Evolutionary conservation across 2,888 invertebrate genomes (phyloP), one percentile per base, ranked within the genome.

Genomic region (Aspidiotus rigidus): DNA sequence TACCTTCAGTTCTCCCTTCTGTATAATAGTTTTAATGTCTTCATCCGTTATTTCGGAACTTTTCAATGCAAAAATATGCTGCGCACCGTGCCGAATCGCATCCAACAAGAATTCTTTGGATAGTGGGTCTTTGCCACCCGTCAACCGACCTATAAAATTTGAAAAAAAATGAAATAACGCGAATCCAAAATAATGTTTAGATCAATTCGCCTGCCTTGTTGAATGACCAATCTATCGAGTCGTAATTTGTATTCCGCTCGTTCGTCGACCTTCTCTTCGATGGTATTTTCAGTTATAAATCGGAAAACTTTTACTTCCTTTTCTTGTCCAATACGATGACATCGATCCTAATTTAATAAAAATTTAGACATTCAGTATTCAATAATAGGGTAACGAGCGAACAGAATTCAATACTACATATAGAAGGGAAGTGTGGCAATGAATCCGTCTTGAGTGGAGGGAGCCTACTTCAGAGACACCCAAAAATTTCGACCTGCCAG

Each of bases 81-180:
- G 95, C 28, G 98, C 98, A n/a, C 98, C 99, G 76, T 98, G 97
- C 69, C 99, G 83, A 78, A 99, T 99, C 88, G 99, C 99, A 76
- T 90, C 93, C 72, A 99, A 81, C 92, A 99, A 97, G 79, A 99
- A 98, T 75, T 98, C 98, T 77, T 99, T 99, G 77, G 95, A 95
- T 42, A 99, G 80, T 71, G 95, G 91, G 73, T 87, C 89, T 75
- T 91, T 90, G 67, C 84, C 86, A 76, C 98, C 98, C 0, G 93
- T 89, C 71, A 99, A 80, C 1, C 98, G 87, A 2, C 98, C 69
- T 69, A 53, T n/a, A 54, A 62, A 60, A 5, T 82, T 81, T 74
- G 5, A 73, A 71, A 62, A 16, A 28, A 28, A 28, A 28, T 28
- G 28, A 28, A 28, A 28, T 28, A 28, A 5, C 28, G 28, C 28